These are phyloP conservation scores for Bufo bufo DNA, from an alignment of 2,113 vertebrate species.

Conservation along the genomic window DNA sequence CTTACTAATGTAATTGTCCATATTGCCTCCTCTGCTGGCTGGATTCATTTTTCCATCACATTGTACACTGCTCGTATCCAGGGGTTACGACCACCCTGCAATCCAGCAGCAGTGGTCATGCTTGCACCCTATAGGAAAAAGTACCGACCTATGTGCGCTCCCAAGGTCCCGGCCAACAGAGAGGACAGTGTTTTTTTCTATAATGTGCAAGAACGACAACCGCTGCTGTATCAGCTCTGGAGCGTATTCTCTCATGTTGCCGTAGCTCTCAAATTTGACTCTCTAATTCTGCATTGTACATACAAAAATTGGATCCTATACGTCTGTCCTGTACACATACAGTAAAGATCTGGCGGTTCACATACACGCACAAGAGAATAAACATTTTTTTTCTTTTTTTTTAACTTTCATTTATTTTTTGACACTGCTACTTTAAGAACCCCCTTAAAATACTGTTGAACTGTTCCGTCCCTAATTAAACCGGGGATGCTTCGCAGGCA, in stretches of 20 bases:
- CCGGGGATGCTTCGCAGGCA: slow-evolving; percentile 1
- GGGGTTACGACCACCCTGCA: too few relatives aligned
- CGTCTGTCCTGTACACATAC: background rate
- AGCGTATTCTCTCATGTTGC: background rate
- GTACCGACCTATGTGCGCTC: too few relatives aligned
- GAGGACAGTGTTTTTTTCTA: background rate
- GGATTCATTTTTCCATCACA: too few relatives aligned
- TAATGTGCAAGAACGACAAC: background rate
- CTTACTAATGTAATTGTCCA: too few relatives aligned
- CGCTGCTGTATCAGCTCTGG: background rate
- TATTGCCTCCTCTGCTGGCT: too few relatives aligned
- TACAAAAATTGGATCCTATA: background rate
- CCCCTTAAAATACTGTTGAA: background rate
- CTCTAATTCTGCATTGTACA: background rate
- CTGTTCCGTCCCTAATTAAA: slow-evolving; percentile 15
- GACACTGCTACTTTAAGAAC: background rate
- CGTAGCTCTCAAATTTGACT: too few relatives aligned
- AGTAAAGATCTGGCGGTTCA: background rate
- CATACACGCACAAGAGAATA: too few relatives aligned
- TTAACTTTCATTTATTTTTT: background rate
- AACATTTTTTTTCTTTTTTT: too few relatives aligned
- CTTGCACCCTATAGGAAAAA: too few relatives aligned
- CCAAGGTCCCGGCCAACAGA: too few relatives aligned
- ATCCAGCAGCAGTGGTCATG: too few relatives aligned
- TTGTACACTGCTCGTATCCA: too few relatives aligned